phyloP scores from a whole-genome alignment of 2,888 invertebrate genomes.

The Crossocerus cetratus region DNA sequence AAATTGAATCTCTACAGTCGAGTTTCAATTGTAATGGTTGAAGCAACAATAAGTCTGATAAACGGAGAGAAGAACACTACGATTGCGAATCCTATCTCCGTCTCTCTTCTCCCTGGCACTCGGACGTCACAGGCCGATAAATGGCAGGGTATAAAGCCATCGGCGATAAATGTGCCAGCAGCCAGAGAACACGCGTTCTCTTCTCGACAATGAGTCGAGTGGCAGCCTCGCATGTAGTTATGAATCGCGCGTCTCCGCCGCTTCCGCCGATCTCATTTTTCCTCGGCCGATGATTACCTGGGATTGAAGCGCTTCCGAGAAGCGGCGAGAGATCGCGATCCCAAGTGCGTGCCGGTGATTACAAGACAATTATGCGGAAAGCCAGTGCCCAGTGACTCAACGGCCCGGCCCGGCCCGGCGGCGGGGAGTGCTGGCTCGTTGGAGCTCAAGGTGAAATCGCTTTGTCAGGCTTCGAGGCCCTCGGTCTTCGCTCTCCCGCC shows the following conservation, averaged over 20 bases:
- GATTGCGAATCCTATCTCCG: neutral
- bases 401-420: neutral
- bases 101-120: neutral
- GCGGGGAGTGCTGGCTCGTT: neutral
- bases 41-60: neutral
- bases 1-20: neutral
- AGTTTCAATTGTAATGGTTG: neutral
- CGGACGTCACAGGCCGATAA: neutral
- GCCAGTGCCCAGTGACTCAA: too few relatives aligned
- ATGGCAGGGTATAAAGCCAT: neutral
- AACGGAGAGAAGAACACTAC: neutral
- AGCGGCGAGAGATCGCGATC: neutral
- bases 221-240: neutral
- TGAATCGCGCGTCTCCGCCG: neutral
- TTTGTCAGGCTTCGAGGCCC: neutral
- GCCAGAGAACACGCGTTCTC: neutral
- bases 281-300: neutral
- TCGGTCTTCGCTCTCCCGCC: too few relatives aligned
- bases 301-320: neutral
- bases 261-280: neutral
- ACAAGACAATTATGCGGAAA: neutral
- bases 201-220: neutral
- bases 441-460: neutral
- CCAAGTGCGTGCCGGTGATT: neutral
- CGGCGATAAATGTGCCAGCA: neutral